Evolutionary conservation across 1,140 invertebrate genomes (phyloP).

Genomic region (Drosophila oshimai): DNA sequence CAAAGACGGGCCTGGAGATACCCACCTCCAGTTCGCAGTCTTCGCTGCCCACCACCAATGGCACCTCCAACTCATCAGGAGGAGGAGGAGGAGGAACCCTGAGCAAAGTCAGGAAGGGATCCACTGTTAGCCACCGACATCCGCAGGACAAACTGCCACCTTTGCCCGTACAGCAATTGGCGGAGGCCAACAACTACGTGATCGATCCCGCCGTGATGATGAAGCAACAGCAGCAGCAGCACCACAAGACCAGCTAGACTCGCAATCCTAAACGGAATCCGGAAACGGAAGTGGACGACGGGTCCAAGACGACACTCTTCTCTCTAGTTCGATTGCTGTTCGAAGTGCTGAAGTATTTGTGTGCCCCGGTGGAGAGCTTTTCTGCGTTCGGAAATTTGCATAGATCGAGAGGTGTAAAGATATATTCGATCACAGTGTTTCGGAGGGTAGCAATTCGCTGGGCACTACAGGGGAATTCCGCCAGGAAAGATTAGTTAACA

Average conservation of each 20-base stretch:
- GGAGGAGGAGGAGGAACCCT: slow-evolving; percentile 73
- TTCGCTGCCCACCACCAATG: background rate
- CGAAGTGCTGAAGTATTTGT: slow-evolving; percentile 32
- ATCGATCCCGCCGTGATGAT: slow-evolving; percentile 76
- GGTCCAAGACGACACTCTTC: slow-evolving; percentile 46
- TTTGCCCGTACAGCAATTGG: slow-evolving; percentile 74
- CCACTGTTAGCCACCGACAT: slow-evolving; percentile 84
- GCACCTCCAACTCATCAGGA: background rate
- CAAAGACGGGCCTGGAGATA: slow-evolving; percentile 82
- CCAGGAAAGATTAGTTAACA: background rate
- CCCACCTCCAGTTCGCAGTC: background rate
- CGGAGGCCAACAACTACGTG: slow-evolving; percentile 82
- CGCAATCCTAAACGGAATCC: background rate
- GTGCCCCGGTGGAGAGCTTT: slow-evolving; percentile 3
- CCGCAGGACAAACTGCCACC: slow-evolving; percentile 85
- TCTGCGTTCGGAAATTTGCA: slow-evolving; percentile 53
- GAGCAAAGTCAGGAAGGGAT: slow-evolving; percentile 84
- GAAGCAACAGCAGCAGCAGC: slow-evolving; percentile 76
- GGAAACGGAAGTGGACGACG: slow-evolving; percentile 17
- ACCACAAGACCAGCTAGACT: slow-evolving; percentile 39
- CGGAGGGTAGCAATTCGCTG: slow-evolving; percentile 37
- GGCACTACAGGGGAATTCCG: background rate
- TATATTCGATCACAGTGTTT: slow-evolving; percentile 69
- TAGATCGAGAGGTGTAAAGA: slow-evolving; percentile 27
- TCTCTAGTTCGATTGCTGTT: slow-evolving; percentile 52